These are phyloP conservation scores for Oedothorax gibbosus DNA, from an alignment of 1,140 invertebrate genomes.

Conservation along the genomic window DNA sequence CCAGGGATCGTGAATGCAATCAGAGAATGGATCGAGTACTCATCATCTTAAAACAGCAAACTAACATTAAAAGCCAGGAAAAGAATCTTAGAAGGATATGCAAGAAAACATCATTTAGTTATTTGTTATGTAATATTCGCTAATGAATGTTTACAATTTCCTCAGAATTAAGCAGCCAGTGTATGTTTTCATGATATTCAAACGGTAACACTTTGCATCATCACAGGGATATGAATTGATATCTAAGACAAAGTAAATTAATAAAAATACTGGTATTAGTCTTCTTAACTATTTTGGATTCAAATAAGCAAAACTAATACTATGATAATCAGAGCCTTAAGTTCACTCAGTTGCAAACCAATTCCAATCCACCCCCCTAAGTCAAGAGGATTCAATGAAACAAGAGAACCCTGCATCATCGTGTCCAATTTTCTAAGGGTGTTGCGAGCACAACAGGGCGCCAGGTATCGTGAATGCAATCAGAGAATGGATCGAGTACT, in stretches of 20 bases:
- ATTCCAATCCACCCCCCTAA: slow-evolving; percentile 1
- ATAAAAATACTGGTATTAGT: too few relatives aligned
- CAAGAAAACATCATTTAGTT: not conserved
- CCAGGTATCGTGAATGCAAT: not conserved
- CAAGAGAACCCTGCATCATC: slow-evolving; percentile 38
- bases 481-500: slow-evolving; percentile 52
- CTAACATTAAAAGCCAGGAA: not conserved
- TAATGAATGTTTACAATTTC: too few relatives aligned
- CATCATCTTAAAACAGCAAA: slow-evolving; percentile 9
- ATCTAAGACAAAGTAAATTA: too few relatives aligned
- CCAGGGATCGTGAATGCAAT: not conserved
- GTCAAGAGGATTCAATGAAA: not conserved
- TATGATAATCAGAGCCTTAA: slow-evolving; percentile 25
- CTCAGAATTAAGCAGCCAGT: too few relatives aligned
- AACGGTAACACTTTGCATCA: too few relatives aligned
- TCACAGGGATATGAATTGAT: too few relatives aligned
- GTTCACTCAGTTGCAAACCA: slow-evolving; percentile 2
- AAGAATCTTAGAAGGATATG: not conserved
- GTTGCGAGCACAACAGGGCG: slow-evolving; percentile 11
- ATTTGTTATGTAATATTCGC: too few relatives aligned
- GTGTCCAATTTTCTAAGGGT: not conserved
- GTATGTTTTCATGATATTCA: too few relatives aligned
- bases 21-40: slow-evolving; percentile 52
- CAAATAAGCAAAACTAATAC: not conserved
- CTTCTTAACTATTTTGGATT: too few relatives aligned